phyloP scores from a whole-genome alignment of 2,113 vertebrate genomes.

The Carassius gibelio region DNA sequence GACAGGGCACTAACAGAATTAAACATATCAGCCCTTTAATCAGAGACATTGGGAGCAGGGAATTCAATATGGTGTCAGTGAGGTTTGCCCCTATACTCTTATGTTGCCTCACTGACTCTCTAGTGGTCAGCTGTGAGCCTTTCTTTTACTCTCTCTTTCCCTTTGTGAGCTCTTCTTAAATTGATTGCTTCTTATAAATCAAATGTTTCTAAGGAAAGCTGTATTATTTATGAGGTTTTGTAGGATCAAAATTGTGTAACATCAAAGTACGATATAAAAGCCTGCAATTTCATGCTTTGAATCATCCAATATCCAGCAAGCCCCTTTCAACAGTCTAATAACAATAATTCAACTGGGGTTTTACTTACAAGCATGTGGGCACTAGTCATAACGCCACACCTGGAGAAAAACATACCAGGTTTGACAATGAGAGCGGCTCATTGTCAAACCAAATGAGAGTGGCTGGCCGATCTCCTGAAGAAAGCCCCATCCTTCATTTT shows the following conservation, averaged over 20 bases:
- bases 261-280: slow-evolving; percentile 1
- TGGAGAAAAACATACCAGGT: not conserved
- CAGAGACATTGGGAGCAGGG: slow-evolving; percentile 72
- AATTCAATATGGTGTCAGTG: slow-evolving; percentile 66
- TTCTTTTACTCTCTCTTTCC: not conserved
- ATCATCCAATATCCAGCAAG: not conserved
- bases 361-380: not conserved
- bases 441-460: not conserved
- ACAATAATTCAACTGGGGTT: not conserved
- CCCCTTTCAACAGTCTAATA: not conserved
- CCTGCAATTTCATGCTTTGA: not conserved
- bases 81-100: slow-evolving; percentile 52
- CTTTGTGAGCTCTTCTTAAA: slow-evolving; percentile 10
- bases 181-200: not conserved
- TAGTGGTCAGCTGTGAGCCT: slow-evolving; percentile 23
- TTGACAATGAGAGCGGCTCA: slow-evolving; percentile 16
- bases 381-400: not conserved
- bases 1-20: slow-evolving; percentile 66
- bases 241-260: not conserved
- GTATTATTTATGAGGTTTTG: slow-evolving; percentile 1
- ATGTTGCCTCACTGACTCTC: slow-evolving; percentile 17
- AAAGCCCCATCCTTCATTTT: slow-evolving; percentile 61
- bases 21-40: slow-evolving; percentile 75
- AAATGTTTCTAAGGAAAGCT: slow-evolving; percentile 1
- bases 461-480: slow-evolving; percentile 35